A percentile compares a stretch with the other conserved stretches of the same genome.
Evolutionary conservation across 2,888 invertebrate genomes (phyloP).

Genomic region (Drosophila stalkeri): DNA sequence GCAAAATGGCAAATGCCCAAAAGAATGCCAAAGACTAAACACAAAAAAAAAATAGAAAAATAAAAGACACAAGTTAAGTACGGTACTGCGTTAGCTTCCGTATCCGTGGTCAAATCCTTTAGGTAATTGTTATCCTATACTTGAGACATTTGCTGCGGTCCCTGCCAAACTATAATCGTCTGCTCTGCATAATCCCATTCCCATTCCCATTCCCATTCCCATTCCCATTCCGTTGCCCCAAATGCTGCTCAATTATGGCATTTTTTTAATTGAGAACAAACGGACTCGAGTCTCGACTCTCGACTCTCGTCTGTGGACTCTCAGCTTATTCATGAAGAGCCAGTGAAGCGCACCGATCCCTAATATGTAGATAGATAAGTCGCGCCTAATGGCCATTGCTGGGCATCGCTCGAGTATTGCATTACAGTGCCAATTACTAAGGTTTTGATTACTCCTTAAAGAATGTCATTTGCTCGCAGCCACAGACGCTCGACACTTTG

Average conservation of each 20-base stretch:
- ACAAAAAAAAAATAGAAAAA: not conserved
- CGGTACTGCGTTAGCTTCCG: slow-evolving; percentile 67
- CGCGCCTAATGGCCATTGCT: not conserved
- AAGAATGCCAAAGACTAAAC: slow-evolving; percentile 12
- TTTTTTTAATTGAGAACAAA: slow-evolving; percentile 66
- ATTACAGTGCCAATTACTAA: slow-evolving; percentile 66
- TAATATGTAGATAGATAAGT: slow-evolving; percentile 4
- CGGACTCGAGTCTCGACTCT: slow-evolving; percentile 9
- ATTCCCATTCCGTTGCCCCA: slow-evolving; percentile 19
- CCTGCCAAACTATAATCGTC: slow-evolving; percentile 8
- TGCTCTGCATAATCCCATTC: slow-evolving; percentile 49
- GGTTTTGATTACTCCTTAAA: slow-evolving; percentile 67
- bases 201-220: slow-evolving; percentile 3
- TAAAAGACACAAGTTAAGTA: slow-evolving; percentile 77
- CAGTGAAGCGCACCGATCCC: slow-evolving; percentile 54
- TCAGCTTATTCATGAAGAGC: slow-evolving; percentile 52
- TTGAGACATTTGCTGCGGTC: slow-evolving; percentile 20
- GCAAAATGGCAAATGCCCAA: slow-evolving; percentile 25
- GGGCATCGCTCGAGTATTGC: slow-evolving; percentile 59
- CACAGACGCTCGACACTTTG: slow-evolving; percentile 13
- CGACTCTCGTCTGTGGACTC: not conserved
- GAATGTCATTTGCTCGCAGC: slow-evolving; percentile 45
- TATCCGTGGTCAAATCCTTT: slow-evolving; percentile 69
- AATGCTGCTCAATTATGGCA: slow-evolving; percentile 77
- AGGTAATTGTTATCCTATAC: slow-evolving; percentile 76